A percentile compares a stretch with the other conserved stretches of the same genome.
Conservation (phyloP, 2,888 invertebrate genomes). For the Zaprionus lineosus region DNA sequence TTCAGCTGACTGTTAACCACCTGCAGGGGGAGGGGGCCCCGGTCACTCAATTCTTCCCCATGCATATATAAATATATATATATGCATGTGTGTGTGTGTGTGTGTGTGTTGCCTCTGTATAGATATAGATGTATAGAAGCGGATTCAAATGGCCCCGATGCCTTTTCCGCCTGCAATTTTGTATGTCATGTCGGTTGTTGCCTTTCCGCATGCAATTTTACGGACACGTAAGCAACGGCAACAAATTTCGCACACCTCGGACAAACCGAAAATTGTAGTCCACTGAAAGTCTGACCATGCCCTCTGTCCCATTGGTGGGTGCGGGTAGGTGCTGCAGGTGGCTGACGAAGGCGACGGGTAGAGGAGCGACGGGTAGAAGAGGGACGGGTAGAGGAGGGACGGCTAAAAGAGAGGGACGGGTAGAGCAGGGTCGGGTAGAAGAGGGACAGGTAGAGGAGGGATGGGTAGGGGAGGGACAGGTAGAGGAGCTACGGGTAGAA, state of each 20-base stretch:
- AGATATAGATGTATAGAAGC: background rate
- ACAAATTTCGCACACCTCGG: conserved; percentile 36
- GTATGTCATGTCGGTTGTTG: conserved; percentile 18
- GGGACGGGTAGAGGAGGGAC: no score
- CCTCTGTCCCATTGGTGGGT: no score
- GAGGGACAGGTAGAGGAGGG: no score
- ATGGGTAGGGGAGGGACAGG: no score
- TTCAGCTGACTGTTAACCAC: conserved; percentile 22
- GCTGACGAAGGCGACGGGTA: no score
- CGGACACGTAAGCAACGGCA: conserved; percentile 56
- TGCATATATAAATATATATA: background rate
- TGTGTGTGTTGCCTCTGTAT: no score
- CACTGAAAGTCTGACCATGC: no score
- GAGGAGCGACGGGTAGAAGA: no score
- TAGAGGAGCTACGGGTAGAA: no score
- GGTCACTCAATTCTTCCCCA: background rate
- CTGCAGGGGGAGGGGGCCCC: no score
- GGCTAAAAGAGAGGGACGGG: background rate
- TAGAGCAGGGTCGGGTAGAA: background rate
- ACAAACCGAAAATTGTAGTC: background rate
- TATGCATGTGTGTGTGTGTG: background rate
- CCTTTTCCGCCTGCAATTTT: conserved; percentile 31
- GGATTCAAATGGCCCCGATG: conserved; percentile 13
- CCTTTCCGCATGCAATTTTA: conserved; percentile 48
- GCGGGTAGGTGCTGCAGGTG: no score